Base-by-base conservation (phyloP, 2,888 invertebrate species). In the Luperina testacea region DNA sequence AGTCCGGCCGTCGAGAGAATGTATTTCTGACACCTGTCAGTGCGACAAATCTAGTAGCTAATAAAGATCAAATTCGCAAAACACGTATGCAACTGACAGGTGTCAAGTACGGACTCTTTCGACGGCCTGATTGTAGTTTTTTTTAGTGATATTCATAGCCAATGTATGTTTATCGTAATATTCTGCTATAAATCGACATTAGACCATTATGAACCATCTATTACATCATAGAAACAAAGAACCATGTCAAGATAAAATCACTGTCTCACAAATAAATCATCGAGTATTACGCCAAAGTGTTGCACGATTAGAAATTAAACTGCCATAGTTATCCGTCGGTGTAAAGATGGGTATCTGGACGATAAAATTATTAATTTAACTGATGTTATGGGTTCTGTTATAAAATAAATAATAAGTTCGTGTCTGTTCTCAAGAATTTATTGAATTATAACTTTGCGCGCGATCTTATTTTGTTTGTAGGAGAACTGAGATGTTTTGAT, bases 371-470 rank as follows among this genome's bases (percentile, higher is more conserved):
- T 91, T 92, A 92, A 91, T 90, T 90, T 88, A 87, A 85, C 74
- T 83, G 80, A 86, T 86, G 77, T 87, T 89, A 87, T 84, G 85
- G 87, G 82, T 86, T 82, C 84, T 85, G 84, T 87, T 91, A 88
- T 88, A 91, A 90, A 90, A 92, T 92, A 93, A 93, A 93, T 92
- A 93, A 90, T 91, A 88, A 87, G 82, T 80, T 91, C 92, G 92
- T 92, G 92, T 81, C 90, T 77, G 87, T 88, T 90, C 89, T 80
- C 88, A 88, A 87, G 89, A 90, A 90, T 91, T 92, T 93, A 93
- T 93, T 93, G 93, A 93, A 93, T 93, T 93, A 93, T 90, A 92
- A 91, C 90, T 91, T 90, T 76, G 92, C 89, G 92, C 89, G 90
- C 90, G 91, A 92, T 91, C 89, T 91, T 90, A 91, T 91, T 92